phyloP scores from a whole-genome alignment of 2,888 invertebrate genomes.

The Rhagium mordax region DNA sequence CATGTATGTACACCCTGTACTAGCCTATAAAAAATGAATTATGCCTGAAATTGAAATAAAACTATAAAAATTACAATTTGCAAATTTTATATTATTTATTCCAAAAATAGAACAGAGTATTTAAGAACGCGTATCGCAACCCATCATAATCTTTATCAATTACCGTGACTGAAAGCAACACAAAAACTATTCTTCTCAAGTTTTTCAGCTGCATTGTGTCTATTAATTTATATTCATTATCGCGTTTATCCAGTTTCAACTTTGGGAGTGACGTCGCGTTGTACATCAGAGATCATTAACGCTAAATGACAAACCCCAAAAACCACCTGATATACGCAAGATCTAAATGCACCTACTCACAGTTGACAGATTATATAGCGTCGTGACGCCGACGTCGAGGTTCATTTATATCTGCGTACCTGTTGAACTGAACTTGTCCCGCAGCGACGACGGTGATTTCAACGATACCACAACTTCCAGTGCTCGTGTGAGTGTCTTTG shows the following conservation, averaged over 20 bases:
- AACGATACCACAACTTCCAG: constrained; percentile 38
- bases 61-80: too few relatives aligned
- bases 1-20: too few relatives aligned
- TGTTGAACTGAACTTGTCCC: constrained; percentile 32
- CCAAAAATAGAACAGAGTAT: background rate
- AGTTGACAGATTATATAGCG: constrained; percentile 37
- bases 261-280: too few relatives aligned
- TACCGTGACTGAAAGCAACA: background rate
- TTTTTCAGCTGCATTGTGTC: background rate
- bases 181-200: background rate
- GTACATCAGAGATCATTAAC: background rate
- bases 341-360: constrained; percentile 40
- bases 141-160: background rate
- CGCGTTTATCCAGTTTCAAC: background rate
- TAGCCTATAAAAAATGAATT: too few relatives aligned
- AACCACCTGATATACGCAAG: constrained; percentile 36
- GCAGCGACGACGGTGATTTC: constrained; percentile 31
- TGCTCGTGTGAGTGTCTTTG: constrained; percentile 25
- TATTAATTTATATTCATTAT: background rate
- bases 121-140: background rate
- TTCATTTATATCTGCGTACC: constrained; percentile 38
- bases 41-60: too few relatives aligned
- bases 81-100: too few relatives aligned
- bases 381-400: constrained; percentile 27
- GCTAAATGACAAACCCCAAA: constrained; percentile 14